These are phyloP conservation scores for Andrena fulva DNA, from an alignment of 2,888 invertebrate species.

Conservation along the genomic window DNA sequence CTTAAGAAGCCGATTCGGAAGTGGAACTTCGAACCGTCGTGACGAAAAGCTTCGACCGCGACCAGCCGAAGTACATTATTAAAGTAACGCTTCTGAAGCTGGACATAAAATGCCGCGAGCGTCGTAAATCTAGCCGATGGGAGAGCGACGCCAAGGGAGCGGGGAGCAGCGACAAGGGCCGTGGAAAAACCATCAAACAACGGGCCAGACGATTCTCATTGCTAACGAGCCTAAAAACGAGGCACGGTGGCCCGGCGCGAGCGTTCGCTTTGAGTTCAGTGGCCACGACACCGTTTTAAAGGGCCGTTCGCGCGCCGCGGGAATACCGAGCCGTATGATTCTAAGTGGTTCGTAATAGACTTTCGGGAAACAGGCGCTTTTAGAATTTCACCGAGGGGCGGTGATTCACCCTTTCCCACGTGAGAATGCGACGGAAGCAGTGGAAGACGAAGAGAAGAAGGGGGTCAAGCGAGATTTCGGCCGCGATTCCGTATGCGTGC, in stretches of 20 bases:
- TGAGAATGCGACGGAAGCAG: conserved; percentile 58
- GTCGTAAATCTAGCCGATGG: conserved; percentile 43
- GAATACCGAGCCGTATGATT: conserved; percentile 66
- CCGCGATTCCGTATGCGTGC: conserved; percentile 62
- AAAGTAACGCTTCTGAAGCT: conserved; percentile 34
- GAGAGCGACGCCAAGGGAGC: not conserved
- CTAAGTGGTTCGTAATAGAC: conserved; percentile 74
- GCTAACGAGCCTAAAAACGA: conserved; percentile 52
- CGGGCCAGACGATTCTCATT: conserved; percentile 19
- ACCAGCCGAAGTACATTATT: conserved; percentile 27
- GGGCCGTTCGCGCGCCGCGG: conserved; percentile 40
- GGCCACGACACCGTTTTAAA: conserved; percentile 47
- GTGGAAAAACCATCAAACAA: conserved; percentile 37
- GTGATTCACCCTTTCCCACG: conserved; percentile 68
- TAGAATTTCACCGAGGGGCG: conserved; percentile 71
- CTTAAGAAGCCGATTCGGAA: not conserved
- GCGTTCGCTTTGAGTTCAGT: conserved; percentile 50
- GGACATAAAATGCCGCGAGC: conserved; percentile 33
- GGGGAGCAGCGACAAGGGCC: not conserved
- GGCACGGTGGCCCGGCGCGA: conserved; percentile 2
- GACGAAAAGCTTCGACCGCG: conserved; percentile 12
- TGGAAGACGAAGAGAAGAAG: conserved; percentile 40
- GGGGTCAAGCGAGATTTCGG: conserved; percentile 65
- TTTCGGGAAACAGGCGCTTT: conserved; percentile 73
- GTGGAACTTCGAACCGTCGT: not conserved